phyloP scores from a whole-genome alignment of 2,797 vertebrate species.

The Macrochelys suwanniensis region DNA sequence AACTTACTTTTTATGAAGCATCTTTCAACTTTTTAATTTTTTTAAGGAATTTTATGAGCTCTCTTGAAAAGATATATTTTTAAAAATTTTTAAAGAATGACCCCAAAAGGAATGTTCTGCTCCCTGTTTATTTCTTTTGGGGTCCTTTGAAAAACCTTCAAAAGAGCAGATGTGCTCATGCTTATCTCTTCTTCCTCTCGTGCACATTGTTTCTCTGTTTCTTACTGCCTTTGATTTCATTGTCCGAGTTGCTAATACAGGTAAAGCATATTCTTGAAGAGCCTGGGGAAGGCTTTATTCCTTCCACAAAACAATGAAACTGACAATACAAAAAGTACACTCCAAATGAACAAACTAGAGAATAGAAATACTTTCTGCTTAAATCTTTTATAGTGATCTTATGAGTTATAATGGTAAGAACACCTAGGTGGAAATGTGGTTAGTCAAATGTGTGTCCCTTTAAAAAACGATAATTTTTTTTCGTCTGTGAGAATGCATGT shows the following conservation, averaged over 20 bases:
- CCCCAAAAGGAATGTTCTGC: background rate
- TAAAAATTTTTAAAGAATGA: background rate
- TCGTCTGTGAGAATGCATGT: background rate
- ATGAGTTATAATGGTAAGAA: rapidly evolving
- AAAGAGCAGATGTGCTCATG: background rate
- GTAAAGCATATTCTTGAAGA: background rate
- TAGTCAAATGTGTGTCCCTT: background rate
- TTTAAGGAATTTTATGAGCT: background rate
- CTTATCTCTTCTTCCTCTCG: background rate
- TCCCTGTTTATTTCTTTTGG: background rate
- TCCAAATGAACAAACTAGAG: background rate
- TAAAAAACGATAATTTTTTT: background rate
- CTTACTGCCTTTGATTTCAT: background rate
- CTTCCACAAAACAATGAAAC: background rate
- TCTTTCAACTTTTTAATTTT: background rate
- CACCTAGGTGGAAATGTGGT: background rate
- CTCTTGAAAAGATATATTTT: background rate
- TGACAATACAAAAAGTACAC: background rate
- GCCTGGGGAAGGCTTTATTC: background rate
- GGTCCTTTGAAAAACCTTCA: background rate
- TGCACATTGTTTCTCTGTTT: background rate
- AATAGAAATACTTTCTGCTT: background rate
- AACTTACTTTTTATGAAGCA: background rate
- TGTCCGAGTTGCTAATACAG: background rate
- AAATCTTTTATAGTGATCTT: background rate